Base-by-base conservation (phyloP, 2,888 invertebrate species). In the Macrophya annulata region DNA sequence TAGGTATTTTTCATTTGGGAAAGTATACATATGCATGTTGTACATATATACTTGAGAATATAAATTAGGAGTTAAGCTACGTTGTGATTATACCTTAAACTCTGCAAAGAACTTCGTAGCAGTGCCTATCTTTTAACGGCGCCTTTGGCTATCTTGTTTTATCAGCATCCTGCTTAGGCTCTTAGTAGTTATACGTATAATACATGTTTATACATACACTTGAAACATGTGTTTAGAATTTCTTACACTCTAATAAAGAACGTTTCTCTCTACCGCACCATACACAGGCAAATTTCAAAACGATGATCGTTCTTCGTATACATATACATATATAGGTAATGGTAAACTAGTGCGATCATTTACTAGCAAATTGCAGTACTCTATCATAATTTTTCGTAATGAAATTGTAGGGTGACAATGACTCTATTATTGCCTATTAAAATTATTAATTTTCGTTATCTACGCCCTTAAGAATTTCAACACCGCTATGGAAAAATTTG, bases 131-230 rank as follows among this genome's bases (percentile, higher is more conserved):
- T 72, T 31, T 72, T 40, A 72, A 72, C 72, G 40, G 43, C 72
- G 72, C 72, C 43, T 72, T 40, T n/a, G 72, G 43, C 43, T 72
- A 72, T 72, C 72, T 72, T 43, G 40, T 21, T 72, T 72, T 72
- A 72, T 72, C 43, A 40, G 72, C 65, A 65, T 10, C 12, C 31
- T 31, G 31, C 31, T 65, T n/a, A n/a, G 12, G 31, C 65, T 65
- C 15, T 65, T 31, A 31, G 31, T 72, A 40, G 9, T 43, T 72
- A n/a, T 21, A n/a, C 62, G 17, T 6, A 9, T 62, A 62, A 62
- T 3, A 31, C 31, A 31, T 31, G 31, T 31, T 21, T 62, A 4
- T 62, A 68, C 15, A 25, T 68, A n/a, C n/a, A 71, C n/a, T n/a
- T 25, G 1, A 72, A 72, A 43, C 43, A 43, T 31, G 31, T 31